Evolutionary conservation across 1,140 invertebrate species (phyloP), one percentile per base, ranked within the genome.

Genomic region (Elymnias hypermnestra): DNA sequence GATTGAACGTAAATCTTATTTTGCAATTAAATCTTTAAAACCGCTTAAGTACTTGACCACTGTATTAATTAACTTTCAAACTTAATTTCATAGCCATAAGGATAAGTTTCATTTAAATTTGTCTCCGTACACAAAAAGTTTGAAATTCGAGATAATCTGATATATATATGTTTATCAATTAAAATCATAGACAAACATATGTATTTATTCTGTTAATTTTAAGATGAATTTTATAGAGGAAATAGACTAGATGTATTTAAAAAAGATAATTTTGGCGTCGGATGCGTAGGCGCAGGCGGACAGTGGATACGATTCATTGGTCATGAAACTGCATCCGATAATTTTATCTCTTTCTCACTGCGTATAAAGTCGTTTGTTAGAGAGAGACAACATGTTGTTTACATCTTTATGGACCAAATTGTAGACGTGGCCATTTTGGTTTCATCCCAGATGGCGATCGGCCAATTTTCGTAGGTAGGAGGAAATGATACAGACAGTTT

Each of bases 291-390:
- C 74, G 63, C 66, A 57, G 46, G 55, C 54, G 69, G 79, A 82
- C 69, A 82, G 60, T 73, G 69, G 79, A 79, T 64, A 79, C 77
- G 81, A 67, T 58, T 81, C 63, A 84, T 84, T 81, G 79, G 73
- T 53, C 68, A 53, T 63, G 73, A 64, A 61, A 73, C 72, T 77
- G 68, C 66, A 71, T 73, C 67, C 65, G 53, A 13, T 71, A 46
- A 43, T 57, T 61, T 64, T 31, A 59, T 77, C 81, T 72, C 72
- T 50, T 48, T 81, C 63, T 53, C 7, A 25, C 45, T 29, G 7
- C 14, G 26, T 14, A 6, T 22, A 1, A 26, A 9, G 8, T 23
- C 23, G 12, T 44, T 41, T 6, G 53, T 47, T 39, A 48, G 63
- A 82, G 44, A 6, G 71, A 55, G 74, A 82, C 52, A 55, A 63